Evolutionary conservation across 2,888 invertebrate genomes (phyloP), one percentile per base, ranked within the genome.

Genomic region (Eupithecia tripunctaria): DNA sequence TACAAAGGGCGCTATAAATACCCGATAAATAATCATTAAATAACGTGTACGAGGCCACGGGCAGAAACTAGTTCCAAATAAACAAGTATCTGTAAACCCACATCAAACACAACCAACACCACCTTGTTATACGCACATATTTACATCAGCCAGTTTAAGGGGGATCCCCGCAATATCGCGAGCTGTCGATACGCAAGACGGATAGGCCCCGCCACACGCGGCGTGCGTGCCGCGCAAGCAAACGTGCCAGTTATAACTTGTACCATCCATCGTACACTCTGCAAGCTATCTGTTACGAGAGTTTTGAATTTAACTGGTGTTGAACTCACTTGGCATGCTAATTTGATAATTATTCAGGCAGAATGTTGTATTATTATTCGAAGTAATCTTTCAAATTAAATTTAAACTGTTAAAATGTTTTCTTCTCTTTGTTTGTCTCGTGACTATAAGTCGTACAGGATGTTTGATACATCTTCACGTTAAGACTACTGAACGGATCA

Each of bases 291-390:
- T 29, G 60, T 36, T 21, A 63, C 36, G 18, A 36, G 63, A 63
- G 63, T 63, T 62, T 63, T 63, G 63, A n/a, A 63, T 63, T 63
- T 36, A 63, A 63, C 29, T 63, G n/a, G 18, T 60, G 18, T 60
- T 29, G 36, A n/a, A 36, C 60, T 29, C 0, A 29, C 60, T 60
- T 27, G 60, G 36, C 12, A 36, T 63, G 36, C 32, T 63, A 63
- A 63, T 60, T 29, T 29, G 18, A 60, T 60, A 29, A 60, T 60
- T 15, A 60, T 60, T 29, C 8, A 18, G 15, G 18, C 6, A 18
- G 18, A 29, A 51, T 25, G 4, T 21, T 56, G 12, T 56, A 12
- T 12, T 47, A n/a, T 21, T 51, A 10, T 56, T 56, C 4, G 5
- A 12, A 25, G 1, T 21, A 25, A 56, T 25, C 12, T 14, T 21